A percentile compares a stretch with the other conserved stretches of the same genome.
Conservation (phyloP, 2,113 vertebrate genomes). For the Numida meleagris region DNA sequence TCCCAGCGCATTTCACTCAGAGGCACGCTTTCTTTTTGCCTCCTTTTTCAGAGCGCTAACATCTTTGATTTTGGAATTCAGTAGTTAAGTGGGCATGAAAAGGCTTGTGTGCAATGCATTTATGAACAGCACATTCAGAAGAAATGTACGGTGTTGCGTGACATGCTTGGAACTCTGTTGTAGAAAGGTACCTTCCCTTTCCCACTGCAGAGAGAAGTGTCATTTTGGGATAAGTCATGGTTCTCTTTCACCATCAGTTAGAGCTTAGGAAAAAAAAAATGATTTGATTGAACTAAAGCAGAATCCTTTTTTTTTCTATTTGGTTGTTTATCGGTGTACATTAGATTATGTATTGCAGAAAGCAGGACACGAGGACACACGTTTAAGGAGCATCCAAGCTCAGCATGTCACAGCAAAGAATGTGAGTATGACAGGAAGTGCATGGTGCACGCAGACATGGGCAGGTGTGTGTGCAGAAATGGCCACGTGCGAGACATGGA, state of each 20-base stretch:
- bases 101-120: background rate
- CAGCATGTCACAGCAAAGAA: background rate
- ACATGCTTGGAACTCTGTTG: background rate
- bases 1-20: background rate
- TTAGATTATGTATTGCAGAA: background rate
- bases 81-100: background rate
- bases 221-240: background rate
- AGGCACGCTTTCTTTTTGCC: background rate
- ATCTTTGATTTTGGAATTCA: background rate
- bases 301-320: background rate
- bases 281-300: background rate
- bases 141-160: background rate
- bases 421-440: background rate
- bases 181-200: background rate
- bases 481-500: background rate
- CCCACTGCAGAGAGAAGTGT: background rate
- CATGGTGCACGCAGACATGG: background rate
- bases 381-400: background rate
- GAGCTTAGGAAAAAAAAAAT: background rate
- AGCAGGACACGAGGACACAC: background rate
- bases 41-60: background rate
- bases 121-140: background rate
- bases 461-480: accelerated
- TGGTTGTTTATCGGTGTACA: background rate
- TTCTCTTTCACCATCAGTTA: background rate